phyloP scores from a whole-genome alignment of 2,888 invertebrate species.

The Athetis lepigone region DNA sequence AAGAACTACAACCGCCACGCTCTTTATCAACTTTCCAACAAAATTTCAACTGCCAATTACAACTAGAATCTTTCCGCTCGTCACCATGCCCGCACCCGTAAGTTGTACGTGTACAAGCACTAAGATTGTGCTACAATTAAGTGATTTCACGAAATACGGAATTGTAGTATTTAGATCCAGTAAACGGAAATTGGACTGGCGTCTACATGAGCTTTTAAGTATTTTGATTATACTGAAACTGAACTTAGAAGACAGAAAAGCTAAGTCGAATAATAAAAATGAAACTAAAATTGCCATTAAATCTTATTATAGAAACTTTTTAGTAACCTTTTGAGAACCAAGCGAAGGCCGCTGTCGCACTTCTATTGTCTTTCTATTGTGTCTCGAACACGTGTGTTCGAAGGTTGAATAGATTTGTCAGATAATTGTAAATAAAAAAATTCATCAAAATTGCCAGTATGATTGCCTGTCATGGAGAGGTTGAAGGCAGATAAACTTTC shows the following conservation, averaged over 20 bases:
- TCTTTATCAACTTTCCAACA: too few species aligned
- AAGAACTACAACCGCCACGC: too few species aligned
- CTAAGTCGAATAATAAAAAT: not conserved
- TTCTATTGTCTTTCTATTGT: too few species aligned
- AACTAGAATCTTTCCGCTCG: not conserved
- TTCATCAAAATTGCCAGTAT: too few species aligned
- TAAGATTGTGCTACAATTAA: slow-evolving; percentile 51
- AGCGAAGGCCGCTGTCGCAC: too few species aligned
- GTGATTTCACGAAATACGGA: slow-evolving; percentile 40
- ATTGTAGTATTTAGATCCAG: slow-evolving; percentile 55
- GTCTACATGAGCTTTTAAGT: slow-evolving; percentile 21
- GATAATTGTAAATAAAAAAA: too few species aligned
- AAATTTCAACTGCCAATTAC: not conserved
- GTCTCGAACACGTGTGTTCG: too few species aligned
- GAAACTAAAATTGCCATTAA: not conserved
- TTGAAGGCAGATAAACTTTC: too few species aligned
- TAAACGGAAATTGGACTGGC: slow-evolving; percentile 44
- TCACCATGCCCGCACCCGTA: not conserved
- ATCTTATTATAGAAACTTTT: too few species aligned
- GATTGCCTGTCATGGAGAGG: too few species aligned
- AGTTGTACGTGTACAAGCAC: slow-evolving; percentile 46
- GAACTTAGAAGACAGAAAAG: not conserved
- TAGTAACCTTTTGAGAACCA: too few species aligned
- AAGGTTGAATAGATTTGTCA: too few species aligned
- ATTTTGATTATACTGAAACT: slow-evolving; percentile 6